phyloP scores from a whole-genome alignment of 2,797 vertebrate genomes.

The Brachymystax lenok region DNA sequence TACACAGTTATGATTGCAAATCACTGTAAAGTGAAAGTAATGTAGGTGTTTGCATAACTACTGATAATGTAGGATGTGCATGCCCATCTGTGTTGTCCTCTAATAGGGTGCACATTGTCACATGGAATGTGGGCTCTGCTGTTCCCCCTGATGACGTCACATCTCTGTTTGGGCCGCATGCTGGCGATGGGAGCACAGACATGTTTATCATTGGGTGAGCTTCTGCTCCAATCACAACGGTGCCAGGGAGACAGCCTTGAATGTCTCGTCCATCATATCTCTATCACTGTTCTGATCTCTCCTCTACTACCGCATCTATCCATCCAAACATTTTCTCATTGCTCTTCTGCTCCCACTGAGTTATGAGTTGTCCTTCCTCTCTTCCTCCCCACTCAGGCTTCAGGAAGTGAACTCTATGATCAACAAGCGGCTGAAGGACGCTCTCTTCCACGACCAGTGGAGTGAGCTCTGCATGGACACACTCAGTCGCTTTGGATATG shows the following conservation, averaged over 20 bases:
- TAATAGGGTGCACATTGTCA: conserved; percentile 89
- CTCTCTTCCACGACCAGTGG: conserved; percentile 96
- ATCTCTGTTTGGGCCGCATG: conserved; percentile 87
- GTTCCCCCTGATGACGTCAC: conserved; percentile 92
- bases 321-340: conserved; percentile 5
- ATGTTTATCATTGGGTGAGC: conserved; percentile 96
- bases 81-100: conserved; percentile 13
- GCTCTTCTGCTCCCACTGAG: neutral
- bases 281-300: conserved; percentile 8
- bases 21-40: neutral
- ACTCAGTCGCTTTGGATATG: conserved; percentile 88
- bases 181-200: conserved; percentile 82
- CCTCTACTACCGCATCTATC: conserved; percentile 1
- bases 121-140: conserved; percentile 96
- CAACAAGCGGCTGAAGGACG: conserved; percentile 95
- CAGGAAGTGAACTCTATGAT: conserved; percentile 99
- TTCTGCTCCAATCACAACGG: conserved; percentile 37
- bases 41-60: neutral
- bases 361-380: conserved; percentile 12
- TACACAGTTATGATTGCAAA: neutral
- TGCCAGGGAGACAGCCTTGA: conserved; percentile 46
- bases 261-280: conserved; percentile 60
- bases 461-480: conserved; percentile 96
- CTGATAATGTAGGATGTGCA: neutral
- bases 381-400: conserved; percentile 74